Conservation (phyloP, 2,113 vertebrate species). For the Scophthalmus maximus region DNA sequence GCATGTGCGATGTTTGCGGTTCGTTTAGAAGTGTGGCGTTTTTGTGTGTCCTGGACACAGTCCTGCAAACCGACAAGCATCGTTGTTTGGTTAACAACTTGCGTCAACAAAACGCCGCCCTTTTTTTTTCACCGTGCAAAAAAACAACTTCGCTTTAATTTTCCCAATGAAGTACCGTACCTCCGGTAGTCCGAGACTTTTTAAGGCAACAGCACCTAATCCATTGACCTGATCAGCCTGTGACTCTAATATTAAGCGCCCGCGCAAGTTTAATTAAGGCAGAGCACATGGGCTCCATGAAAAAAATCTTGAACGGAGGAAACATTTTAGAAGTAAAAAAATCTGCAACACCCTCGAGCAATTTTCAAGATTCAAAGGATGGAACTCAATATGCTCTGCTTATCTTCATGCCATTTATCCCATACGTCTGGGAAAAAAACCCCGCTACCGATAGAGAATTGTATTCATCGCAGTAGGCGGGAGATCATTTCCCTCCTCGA, state of each 20-base stretch:
- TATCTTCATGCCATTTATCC: no score
- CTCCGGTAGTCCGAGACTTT: neutral
- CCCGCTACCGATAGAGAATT: neutral
- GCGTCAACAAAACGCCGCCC: neutral
- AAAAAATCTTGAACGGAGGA: neutral
- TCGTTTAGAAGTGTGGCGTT: slow-evolving; percentile 30
- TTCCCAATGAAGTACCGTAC: neutral
- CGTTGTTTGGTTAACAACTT: neutral
- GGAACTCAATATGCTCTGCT: neutral
- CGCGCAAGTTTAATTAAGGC: neutral
- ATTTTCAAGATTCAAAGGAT: neutral
- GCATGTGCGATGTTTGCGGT: neutral
- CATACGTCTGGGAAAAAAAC: no score
- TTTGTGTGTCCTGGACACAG: neutral
- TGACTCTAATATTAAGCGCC: slow-evolving; percentile 2
- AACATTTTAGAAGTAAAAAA: no score
- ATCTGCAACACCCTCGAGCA: neutral
- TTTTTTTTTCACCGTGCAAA: neutral
- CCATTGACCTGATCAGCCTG: neutral
- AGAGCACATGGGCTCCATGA: neutral
- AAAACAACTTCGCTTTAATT: neutral
- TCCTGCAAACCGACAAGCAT: neutral
- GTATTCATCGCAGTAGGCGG: neutral
- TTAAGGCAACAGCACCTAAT: neutral
- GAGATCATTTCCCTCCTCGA: neutral